Base-by-base conservation (phyloP, 2,113 vertebrate genomes). In the Zonotrichia leucophrys region DNA sequence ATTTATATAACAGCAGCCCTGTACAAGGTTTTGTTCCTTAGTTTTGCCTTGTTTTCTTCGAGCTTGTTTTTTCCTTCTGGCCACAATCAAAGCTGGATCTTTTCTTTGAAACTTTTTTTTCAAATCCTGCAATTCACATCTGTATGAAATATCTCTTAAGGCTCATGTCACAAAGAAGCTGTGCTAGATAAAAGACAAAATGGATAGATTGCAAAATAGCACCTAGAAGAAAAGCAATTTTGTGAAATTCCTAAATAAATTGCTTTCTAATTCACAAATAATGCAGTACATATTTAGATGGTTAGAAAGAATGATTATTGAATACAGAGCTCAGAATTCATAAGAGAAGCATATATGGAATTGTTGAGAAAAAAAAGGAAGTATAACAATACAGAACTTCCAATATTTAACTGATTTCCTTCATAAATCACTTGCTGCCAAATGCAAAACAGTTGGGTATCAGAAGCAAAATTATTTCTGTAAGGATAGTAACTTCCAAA, bases 241-340 rank as follows among this genome's bases (percentile, higher is more conserved):
- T 82, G 68, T 35, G 67, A 91, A 94, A 89, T 81, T 77, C 66
- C 60, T 88, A 86, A 95, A 94, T 91, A 81, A 97, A 92, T 86
- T 81, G 83, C 70, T 92, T 53, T 73, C 85, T 95, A 87, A 95
- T 92, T 96, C 95, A 67, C 87, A 94, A 94, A 93, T 79, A 95
- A 77, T 75, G 30, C 35, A 75, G 80, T 74, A 77, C 41, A 16
- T 91, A 77, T 85, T 94, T 95, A 92, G 64, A 64, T 64, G 84
- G 77, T 75, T 80, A 66, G 76, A 68, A 92, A 96, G 95, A 91
- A 58, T 42, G 85, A 94, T 95, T 87, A 85, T 92, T 87, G 87
- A 93, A 89, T 84, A 22, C 1, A 6, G 62, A 77, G 56, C 53
- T 73, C n/a, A 21, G 60, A 83, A 88, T 73, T 73, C 58, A 20